phyloP scores from a whole-genome alignment of 2,888 invertebrate species.

The Cenopis cana region DNA sequence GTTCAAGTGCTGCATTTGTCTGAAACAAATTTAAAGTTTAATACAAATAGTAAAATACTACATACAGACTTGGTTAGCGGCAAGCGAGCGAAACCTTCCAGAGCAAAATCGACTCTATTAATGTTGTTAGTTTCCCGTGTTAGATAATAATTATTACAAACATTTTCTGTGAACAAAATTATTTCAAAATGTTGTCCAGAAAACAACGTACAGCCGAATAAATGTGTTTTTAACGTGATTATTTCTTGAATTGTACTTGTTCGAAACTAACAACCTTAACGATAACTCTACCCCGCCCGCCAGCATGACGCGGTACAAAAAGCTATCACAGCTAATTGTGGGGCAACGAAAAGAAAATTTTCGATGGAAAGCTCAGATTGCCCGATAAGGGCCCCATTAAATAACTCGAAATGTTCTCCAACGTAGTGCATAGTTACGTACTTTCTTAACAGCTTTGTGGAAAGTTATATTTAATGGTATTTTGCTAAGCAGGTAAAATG shows the following conservation, averaged over 20 bases:
- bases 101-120: too few species aligned
- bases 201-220: too few species aligned
- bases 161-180: too few species aligned
- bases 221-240: too few species aligned
- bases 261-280: constrained; percentile 9
- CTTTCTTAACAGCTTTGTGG: constrained; percentile 38
- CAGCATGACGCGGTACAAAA: constrained; percentile 66
- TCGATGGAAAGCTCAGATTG: constrained; percentile 70
- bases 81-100: too few species aligned
- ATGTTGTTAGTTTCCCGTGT: too few species aligned
- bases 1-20: too few species aligned
- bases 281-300: constrained; percentile 18
- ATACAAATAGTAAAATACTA: too few species aligned
- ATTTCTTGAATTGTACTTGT: background rate
- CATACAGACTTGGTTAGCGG: too few species aligned
- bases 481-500: background rate
- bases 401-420: constrained; percentile 69
- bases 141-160: too few species aligned
- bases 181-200: too few species aligned
- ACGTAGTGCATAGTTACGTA: constrained; percentile 70
- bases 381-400: constrained; percentile 75
- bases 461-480: constrained; percentile 14
- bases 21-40: too few species aligned
- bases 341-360: constrained; percentile 79
- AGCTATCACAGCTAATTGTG: constrained; percentile 81